Evolutionary conservation across 2,113 vertebrate genomes (phyloP).

Genomic region (Antigone vipio): DNA sequence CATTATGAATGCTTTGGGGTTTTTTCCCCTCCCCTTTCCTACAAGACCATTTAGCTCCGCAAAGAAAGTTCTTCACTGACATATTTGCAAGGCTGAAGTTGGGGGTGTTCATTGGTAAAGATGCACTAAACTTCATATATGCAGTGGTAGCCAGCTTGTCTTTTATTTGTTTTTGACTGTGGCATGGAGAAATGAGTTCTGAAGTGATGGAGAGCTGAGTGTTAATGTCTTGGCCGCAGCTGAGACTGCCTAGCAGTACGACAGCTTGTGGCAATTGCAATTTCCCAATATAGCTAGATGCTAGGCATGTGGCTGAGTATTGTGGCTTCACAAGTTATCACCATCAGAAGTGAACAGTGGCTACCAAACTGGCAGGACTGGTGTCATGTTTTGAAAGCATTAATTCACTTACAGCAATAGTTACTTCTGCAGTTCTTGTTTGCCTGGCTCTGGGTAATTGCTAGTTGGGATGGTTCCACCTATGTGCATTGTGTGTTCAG

Average conservation of each 20-base stretch:
- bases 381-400: background rate
- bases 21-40: background rate
- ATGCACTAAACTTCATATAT: background rate
- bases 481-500: background rate
- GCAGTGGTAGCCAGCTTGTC: background rate
- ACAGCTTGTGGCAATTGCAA: background rate
- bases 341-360: background rate
- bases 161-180: background rate
- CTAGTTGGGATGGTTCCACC: constrained; percentile 42
- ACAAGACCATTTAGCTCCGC: background rate
- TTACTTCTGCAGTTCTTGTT: constrained; percentile 7
- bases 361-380: background rate
- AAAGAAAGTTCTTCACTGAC: background rate
- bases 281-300: background rate
- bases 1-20: background rate
- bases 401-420: background rate
- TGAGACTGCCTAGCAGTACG: background rate
- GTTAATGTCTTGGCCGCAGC: background rate
- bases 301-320: background rate
- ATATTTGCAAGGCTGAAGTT: background rate
- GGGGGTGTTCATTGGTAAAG: background rate
- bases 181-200: background rate
- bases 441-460: constrained; percentile 42
- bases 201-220: background rate
- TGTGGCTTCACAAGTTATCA: constrained; percentile 58